Percentiles rank a stretch among this genome's conserved stretches.
Conservation (phyloP, 2,888 invertebrate genomes). For the Aphodius granarius region DNA sequence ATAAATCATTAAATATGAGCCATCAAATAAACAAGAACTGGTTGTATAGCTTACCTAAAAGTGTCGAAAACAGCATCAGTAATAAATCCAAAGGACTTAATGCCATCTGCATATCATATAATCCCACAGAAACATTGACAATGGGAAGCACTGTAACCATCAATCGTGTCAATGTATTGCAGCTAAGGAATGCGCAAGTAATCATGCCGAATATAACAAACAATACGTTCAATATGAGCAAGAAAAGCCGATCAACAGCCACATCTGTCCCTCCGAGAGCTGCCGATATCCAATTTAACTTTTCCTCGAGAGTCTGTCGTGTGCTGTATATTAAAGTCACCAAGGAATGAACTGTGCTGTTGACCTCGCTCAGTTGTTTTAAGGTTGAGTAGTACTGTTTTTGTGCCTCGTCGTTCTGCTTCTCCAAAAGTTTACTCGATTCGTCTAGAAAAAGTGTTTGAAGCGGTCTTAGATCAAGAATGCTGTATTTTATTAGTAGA, state of each 20-base stretch:
- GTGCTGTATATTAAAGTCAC: constrained; percentile 47
- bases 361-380: constrained; percentile 54
- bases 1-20: constrained; percentile 11
- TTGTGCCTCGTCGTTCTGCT: constrained; percentile 55
- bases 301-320: constrained; percentile 47
- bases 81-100: constrained; percentile 36
- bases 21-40: neutral
- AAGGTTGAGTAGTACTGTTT: constrained; percentile 56
- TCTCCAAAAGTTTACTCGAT: constrained; percentile 52
- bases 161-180: constrained; percentile 42
- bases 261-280: constrained; percentile 52
- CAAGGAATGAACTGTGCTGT: constrained; percentile 55
- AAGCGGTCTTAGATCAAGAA: neutral
- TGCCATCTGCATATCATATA: constrained; percentile 42
- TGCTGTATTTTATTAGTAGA: neutral
- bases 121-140: constrained; percentile 45
- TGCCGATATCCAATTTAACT: constrained; percentile 46
- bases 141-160: constrained; percentile 45
- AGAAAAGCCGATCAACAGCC: constrained; percentile 47
- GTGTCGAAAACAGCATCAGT: neutral
- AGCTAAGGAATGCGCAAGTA: constrained; percentile 49
- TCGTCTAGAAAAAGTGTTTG: constrained; percentile 44
- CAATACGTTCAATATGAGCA: constrained; percentile 47
- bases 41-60: constrained; percentile 17
- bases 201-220: constrained; percentile 49